Evolutionary conservation across 2,797 vertebrate genomes (phyloP).

Genomic region (Melanotaenia parkinsoni): DNA sequence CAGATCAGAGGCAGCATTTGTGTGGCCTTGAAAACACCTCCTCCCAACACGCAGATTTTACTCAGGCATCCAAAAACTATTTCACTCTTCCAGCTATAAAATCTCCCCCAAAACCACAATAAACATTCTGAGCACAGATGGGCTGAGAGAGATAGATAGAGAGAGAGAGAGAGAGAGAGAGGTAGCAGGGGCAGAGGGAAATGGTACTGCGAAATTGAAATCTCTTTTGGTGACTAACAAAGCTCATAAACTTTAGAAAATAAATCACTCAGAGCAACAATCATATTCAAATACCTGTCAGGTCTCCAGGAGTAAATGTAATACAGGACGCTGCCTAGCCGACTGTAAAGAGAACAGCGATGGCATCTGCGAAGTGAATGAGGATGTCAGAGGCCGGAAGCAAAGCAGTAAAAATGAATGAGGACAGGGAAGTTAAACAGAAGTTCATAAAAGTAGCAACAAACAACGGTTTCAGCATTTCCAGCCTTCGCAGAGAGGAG

Average conservation of each 20-base stretch:
- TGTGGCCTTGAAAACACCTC: constrained; percentile 53
- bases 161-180: constrained; percentile 10
- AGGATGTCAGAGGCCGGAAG: constrained; percentile 51
- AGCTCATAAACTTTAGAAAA: constrained; percentile 26
- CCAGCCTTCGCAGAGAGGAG: constrained; percentile 39
- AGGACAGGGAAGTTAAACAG: constrained; percentile 61
- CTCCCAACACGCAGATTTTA: constrained; percentile 52
- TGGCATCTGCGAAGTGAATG: constrained; percentile 48
- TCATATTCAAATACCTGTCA: constrained; percentile 53
- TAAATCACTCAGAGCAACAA: constrained; percentile 38
- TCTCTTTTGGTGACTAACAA: constrained; percentile 29
- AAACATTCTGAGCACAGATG: constrained; percentile 61
- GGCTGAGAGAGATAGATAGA: constrained; percentile 15
- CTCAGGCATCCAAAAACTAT: constrained; percentile 47
- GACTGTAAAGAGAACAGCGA: constrained; percentile 46
- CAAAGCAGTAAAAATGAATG: constrained; percentile 57
- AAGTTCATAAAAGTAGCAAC: constrained; percentile 67
- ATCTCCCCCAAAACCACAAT: constrained; percentile 61
- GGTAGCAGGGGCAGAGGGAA: background rate
- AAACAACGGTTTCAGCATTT: constrained; percentile 58
- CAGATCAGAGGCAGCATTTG: constrained; percentile 48
- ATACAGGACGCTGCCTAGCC: constrained; percentile 26
- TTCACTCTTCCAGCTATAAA: constrained; percentile 52
- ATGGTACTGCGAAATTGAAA: constrained; percentile 30
- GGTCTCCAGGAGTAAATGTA: constrained; percentile 29